A percentile compares a stretch with the other conserved stretches of the same genome.
Conservation (phyloP, 1,140 invertebrate species). For the Polypedilum vanderplanki region DNA sequence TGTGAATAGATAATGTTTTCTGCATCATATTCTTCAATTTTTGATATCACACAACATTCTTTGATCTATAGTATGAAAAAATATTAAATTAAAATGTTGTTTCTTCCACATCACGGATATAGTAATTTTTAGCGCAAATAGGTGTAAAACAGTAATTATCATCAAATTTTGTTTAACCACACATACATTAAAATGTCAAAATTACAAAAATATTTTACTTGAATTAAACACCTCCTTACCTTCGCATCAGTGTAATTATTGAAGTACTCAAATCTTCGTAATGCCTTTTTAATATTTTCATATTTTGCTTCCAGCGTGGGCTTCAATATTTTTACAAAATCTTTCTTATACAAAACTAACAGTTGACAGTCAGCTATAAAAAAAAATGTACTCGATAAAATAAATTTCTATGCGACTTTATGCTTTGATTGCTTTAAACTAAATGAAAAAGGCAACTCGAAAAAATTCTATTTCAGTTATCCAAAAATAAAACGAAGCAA, state of each 20-base stretch:
- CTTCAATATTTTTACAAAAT: constrained; percentile 35
- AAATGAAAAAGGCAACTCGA: not conserved
- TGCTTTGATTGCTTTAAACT: not conserved
- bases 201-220: not conserved
- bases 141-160: not conserved
- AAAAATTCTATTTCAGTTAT: not conserved
- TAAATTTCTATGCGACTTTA: not conserved
- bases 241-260: constrained; percentile 36
- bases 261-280: constrained; percentile 40
- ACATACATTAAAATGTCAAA: not conserved
- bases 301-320: constrained; percentile 36
- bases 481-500: not conserved
- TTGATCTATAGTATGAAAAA: constrained; percentile 33
- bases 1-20: constrained; percentile 38
- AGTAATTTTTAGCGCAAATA: not conserved
- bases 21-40: constrained; percentile 36
- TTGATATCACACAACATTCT: constrained; percentile 36
- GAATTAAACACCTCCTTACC: constrained; percentile 32
- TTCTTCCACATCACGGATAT: not conserved
- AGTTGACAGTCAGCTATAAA: constrained; percentile 38
- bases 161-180: not conserved
- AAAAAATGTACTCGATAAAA: not conserved
- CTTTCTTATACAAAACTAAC: constrained; percentile 35
- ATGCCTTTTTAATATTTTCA: constrained; percentile 37
- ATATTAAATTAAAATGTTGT: not conserved